Evolutionary conservation across 1,140 invertebrate genomes (phyloP).

Genomic region (Daktulosphaira vitifoliae): DNA sequence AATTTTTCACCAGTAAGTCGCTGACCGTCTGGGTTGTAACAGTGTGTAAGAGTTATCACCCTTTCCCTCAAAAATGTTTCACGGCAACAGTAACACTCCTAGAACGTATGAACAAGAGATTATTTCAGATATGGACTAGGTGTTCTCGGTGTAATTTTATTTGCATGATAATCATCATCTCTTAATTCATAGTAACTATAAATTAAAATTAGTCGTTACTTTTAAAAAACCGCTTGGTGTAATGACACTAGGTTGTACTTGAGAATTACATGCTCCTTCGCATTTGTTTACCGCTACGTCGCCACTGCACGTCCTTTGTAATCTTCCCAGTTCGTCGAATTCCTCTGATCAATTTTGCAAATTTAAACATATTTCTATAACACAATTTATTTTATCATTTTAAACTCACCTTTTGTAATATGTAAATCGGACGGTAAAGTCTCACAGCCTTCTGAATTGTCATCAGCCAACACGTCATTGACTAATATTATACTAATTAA

Average conservation of each 20-base stretch:
- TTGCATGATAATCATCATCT: no score
- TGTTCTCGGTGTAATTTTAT: no score
- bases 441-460: conserved; percentile 55
- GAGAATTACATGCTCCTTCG: conserved; percentile 80
- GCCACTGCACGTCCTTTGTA: conserved; percentile 75
- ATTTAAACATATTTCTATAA: conserved; percentile 23
- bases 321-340: conserved; percentile 67
- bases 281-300: conserved; percentile 80
- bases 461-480: neutral
- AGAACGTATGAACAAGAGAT: no score
- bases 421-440: conserved; percentile 70
- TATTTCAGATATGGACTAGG: no score
- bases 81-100: conserved; percentile 87
- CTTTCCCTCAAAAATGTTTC: conserved; percentile 74
- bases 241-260: conserved; percentile 79
- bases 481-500: neutral
- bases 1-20: conserved; percentile 53
- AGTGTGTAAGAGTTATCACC: conserved; percentile 68
- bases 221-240: conserved; percentile 81
- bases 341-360: conserved; percentile 63
- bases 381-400: neutral
- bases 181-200: no score
- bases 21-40: conserved; percentile 76
- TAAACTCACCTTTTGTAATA: conserved; percentile 60
- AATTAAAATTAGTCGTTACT: no score